Evolutionary conservation across 2,888 invertebrate species (phyloP).

Genomic region (Galeopsomyia nigrocyanea): DNA sequence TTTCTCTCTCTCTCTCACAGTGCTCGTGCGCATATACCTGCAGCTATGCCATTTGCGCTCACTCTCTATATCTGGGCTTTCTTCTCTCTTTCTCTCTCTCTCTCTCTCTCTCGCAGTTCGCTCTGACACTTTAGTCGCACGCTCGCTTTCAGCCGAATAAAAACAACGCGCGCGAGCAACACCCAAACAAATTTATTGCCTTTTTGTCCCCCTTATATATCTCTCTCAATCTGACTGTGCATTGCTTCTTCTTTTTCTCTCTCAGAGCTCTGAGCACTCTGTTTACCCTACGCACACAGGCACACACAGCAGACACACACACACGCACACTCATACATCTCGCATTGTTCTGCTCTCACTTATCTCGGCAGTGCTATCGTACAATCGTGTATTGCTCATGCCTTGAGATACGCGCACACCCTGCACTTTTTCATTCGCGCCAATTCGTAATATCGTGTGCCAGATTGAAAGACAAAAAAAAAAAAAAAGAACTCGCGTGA

Average conservation of each 20-base stretch:
- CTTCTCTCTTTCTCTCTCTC: conserved; percentile 14
- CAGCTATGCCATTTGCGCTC: conserved; percentile 15
- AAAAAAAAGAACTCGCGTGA: too few relatives aligned
- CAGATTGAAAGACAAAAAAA: too few relatives aligned
- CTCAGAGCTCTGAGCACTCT: conserved; percentile 5
- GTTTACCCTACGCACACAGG: conserved; percentile 16
- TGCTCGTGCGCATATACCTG: conserved; percentile 17
- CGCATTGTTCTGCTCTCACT: too few relatives aligned
- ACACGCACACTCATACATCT: background rate
- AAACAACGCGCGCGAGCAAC: background rate
- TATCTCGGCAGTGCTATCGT: too few relatives aligned
- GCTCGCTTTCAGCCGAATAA: conserved; percentile 35
- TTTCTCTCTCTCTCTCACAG: conserved; percentile 44
- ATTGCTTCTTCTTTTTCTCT: background rate
- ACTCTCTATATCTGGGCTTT: conserved; percentile 14
- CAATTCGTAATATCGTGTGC: too few relatives aligned
- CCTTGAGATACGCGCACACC: too few relatives aligned
- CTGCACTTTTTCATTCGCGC: too few relatives aligned
- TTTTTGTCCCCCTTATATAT: conserved; percentile 11
- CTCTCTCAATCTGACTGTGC: too few relatives aligned
- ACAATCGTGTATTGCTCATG: too few relatives aligned
- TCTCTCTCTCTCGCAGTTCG: background rate
- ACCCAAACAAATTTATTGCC: conserved; percentile 27
- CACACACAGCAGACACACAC: conserved; percentile 1
- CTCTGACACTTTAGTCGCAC: conserved; percentile 19